Conservation (phyloP, 2,797 vertebrate genomes). For the Poeciliopsis presidionis region DNA sequence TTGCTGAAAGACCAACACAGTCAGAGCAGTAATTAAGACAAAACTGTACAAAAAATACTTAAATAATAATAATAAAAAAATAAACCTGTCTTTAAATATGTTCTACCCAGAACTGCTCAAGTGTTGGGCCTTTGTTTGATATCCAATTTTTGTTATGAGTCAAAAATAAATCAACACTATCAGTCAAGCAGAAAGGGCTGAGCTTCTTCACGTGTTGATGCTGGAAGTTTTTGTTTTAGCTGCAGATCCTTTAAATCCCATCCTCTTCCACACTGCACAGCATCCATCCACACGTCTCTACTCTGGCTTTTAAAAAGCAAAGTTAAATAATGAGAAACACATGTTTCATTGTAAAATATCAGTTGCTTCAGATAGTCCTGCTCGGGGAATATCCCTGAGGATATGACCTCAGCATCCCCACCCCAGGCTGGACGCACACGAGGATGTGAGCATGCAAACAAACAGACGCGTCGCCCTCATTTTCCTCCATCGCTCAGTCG, state of each 20-base stretch:
- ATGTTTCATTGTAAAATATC: neutral
- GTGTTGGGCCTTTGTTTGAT: no score
- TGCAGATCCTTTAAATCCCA: neutral
- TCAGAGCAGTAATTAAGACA: no score
- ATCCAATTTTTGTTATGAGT: no score
- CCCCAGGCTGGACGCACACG: neutral
- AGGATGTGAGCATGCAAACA: slow-evolving; percentile 26
- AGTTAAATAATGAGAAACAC: neutral
- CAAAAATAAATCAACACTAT: no score
- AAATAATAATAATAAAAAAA: no score
- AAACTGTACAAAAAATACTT: no score
- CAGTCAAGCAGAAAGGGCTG: no score
- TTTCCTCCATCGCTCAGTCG: slow-evolving; percentile 20
- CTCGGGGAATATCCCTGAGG: slow-evolving; percentile 7
- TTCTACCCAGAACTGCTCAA: no score
- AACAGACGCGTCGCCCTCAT: neutral
- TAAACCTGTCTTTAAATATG: no score
- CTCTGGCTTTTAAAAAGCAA: neutral
- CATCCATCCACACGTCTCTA: neutral
- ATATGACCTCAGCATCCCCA: slow-evolving; percentile 12
- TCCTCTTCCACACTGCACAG: neutral
- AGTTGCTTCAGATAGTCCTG: slow-evolving; percentile 3
- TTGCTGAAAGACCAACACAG: no score
- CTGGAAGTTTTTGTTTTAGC: neutral
- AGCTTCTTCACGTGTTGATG: no score